Percentiles rank a stretch among this genome's conserved stretches.
Evolutionary conservation across 2,113 vertebrate species (phyloP).

Genomic region (Alces alces): DNA sequence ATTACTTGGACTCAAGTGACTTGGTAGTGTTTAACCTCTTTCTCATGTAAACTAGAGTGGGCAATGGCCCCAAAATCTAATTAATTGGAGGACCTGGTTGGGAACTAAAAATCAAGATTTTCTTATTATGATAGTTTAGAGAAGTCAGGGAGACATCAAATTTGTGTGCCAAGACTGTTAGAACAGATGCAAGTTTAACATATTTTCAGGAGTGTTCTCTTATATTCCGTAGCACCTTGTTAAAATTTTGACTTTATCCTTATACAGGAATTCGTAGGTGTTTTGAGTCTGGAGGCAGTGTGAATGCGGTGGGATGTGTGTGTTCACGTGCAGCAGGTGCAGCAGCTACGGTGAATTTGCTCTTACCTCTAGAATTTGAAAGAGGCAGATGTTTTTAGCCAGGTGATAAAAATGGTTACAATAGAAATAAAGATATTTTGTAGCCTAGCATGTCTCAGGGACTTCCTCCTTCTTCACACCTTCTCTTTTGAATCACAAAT

Average conservation of each 20-base stretch:
- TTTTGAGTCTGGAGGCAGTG: neutral
- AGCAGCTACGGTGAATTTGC: neutral
- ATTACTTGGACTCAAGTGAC: neutral
- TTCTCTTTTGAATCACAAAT: neutral
- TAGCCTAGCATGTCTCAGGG: neutral
- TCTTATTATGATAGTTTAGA: constrained; percentile 22
- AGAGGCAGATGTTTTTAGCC: neutral
- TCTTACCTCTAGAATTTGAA: neutral
- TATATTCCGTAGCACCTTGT: neutral
- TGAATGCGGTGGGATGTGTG: neutral
- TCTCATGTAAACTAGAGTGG: neutral
- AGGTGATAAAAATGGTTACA: neutral
- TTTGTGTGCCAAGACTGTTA: neutral
- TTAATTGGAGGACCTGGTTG: neutral
- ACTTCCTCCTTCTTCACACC: neutral
- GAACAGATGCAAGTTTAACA: neutral
- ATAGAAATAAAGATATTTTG: constrained; percentile 7
- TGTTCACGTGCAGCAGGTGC: neutral
- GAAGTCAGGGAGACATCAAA: neutral
- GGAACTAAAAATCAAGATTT: neutral
- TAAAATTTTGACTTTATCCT: constrained; percentile 21
- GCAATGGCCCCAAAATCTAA: neutral
- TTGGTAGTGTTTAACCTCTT: neutral
- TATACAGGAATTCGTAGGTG: neutral
- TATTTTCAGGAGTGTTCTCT: neutral